Evolutionary conservation across 92 coral and sea anemone species (phyloP).

Genomic region (Bergia sp.): DNA sequence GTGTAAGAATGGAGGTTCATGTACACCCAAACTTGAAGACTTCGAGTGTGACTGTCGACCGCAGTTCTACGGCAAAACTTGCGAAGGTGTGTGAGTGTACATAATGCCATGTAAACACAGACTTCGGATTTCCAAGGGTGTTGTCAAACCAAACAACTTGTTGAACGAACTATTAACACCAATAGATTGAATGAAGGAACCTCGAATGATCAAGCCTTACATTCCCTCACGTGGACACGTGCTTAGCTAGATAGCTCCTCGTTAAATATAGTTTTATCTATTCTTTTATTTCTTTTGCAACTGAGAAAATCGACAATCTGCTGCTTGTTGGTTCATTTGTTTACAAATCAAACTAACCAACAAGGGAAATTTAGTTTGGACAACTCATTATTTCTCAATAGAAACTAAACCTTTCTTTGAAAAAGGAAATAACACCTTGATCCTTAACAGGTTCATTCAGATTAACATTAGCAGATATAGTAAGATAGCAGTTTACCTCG

Average conservation of each 20-base stretch:
- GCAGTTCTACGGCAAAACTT: constrained; percentile 85
- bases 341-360: background rate
- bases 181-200: background rate
- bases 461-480: background rate
- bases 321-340: background rate
- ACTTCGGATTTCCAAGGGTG: background rate
- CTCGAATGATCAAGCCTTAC: background rate
- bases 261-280: no score
- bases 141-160: background rate
- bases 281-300: no score
- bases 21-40: constrained; percentile 89
- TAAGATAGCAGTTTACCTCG: no score
- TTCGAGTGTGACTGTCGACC: constrained; percentile 92
- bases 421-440: background rate
- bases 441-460: background rate
- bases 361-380: background rate
- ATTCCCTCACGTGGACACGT: background rate
- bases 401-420: background rate
- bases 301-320: no score
- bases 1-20: constrained; percentile 88
- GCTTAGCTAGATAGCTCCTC: background rate
- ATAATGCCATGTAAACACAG: background rate
- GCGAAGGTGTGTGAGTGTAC: constrained; percentile 67
- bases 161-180: background rate
- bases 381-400: background rate